These are phyloP conservation scores for Heterocephalus glaber DNA, from an alignment of 2,113 vertebrate species.

Conservation along the genomic window DNA sequence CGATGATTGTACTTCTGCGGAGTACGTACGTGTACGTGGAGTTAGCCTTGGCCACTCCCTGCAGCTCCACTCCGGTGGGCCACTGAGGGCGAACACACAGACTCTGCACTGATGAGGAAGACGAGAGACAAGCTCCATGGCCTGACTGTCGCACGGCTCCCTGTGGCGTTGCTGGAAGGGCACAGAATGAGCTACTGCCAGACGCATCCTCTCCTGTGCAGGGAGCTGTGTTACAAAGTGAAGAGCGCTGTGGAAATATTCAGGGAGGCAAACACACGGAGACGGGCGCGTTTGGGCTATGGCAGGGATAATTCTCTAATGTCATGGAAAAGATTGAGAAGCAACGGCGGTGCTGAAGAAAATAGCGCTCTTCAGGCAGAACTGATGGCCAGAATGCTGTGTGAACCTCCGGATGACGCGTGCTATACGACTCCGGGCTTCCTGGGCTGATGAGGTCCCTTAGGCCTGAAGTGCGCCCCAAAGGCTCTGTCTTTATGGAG, in stretches of 20 bases:
- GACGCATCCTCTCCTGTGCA: neutral
- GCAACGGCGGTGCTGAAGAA: conserved; percentile 27
- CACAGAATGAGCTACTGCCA: neutral
- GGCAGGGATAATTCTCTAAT: conserved; percentile 36
- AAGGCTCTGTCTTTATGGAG: neutral
- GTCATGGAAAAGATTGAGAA: conserved; percentile 55
- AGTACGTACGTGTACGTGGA: conserved; percentile 37
- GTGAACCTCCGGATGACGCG: neutral
- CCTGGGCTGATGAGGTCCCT: neutral
- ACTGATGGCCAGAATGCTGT: conserved; percentile 7
- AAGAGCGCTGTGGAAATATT: conserved; percentile 33
- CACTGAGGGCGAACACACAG: conserved; percentile 8
- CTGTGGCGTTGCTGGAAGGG: neutral
- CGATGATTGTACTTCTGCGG: conserved; percentile 41
- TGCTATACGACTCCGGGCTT: neutral
- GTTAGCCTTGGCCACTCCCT: conserved; percentile 42
- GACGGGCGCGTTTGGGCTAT: neutral
- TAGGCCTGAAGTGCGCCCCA: neutral
- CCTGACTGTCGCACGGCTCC: neutral
- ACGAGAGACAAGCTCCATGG: neutral
- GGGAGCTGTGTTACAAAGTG: neutral
- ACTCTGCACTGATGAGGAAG: neutral
- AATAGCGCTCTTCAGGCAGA: neutral
- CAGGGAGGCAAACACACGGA: neutral
- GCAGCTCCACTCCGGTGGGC: neutral